Base-by-base conservation (phyloP, 2,888 invertebrate species). In the Eupithecia centaureata region DNA sequence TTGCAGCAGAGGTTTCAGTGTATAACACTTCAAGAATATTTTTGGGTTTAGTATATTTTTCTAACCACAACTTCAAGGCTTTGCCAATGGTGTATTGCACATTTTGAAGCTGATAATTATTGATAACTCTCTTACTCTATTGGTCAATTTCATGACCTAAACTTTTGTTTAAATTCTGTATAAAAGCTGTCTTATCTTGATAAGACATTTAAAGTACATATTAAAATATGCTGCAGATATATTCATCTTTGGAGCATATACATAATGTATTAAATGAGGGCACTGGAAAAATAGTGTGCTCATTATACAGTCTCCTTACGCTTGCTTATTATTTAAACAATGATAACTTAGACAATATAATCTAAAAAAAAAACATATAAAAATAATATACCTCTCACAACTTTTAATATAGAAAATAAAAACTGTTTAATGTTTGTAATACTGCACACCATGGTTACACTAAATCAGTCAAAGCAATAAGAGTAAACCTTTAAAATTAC, bases 381-480 rank as follows among this genome's bases (percentile, higher is more conserved):
- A 91, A 90, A 90, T 89, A 90, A 90, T 85, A 87, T 88, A 89
- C 81, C 84, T 89, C 85, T 87, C 85, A 85, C 79, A 88, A 85
- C 75, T 84, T 82, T 79, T 78, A 85, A 85, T 85, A 89, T 90
- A 90, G 86, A 90, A 91, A 91, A 88, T 86, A 89, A 91, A 86
- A 86, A 86, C 84, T 86, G 82, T 76, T 82, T 82, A 77, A 79
- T 82, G 81, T 79, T 85, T 90, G 89, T 93, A 93, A 93, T 92
- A 92, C 92, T 93, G 92, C 90, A 90, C 85, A 86, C 86, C 86
- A 82, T 84, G 86, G 87, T 83, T 90, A 90, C 82, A 88, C 90
- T 92, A 89, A 91, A 90, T 93, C 92, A 93, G 92, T 92, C 92
- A 87, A 89, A 86, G 85, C 82, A 82, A 86, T 84, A 85, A 85